These are phyloP conservation scores for Pterocles burchelli DNA, from an alignment of 2,113 vertebrate species.

Conservation along the genomic window DNA sequence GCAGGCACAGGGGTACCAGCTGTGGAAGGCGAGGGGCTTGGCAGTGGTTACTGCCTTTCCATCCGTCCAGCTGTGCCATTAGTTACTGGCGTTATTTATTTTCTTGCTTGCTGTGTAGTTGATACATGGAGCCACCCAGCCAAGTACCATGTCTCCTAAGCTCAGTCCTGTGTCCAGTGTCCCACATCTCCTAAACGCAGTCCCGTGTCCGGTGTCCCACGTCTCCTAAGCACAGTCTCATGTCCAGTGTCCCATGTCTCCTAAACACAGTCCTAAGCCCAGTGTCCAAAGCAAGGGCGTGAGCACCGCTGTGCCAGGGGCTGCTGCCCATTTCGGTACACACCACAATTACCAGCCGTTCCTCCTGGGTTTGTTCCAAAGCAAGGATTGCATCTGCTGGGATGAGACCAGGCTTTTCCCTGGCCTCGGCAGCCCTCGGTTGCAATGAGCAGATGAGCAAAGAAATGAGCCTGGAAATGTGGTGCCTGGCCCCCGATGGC, in stretches of 20 bases:
- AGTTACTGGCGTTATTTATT: neutral
- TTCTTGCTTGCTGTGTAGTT: neutral
- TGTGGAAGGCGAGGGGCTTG: neutral
- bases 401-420: neutral
- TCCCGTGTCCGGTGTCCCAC: neutral
- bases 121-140: neutral
- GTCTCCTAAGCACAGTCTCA: too few species aligned
- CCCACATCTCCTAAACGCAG: too few species aligned
- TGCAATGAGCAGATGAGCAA: neutral
- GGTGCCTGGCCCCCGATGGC: neutral
- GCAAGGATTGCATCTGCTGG: neutral
- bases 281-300: accelerated
- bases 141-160: neutral
- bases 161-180: too few species aligned
- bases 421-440: neutral
- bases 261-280: too few species aligned
- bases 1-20: neutral
- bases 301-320: neutral
- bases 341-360: neutral
- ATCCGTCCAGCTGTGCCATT: neutral
- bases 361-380: neutral
- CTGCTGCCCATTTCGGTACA: neutral
- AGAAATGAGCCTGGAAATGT: neutral
- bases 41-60: neutral
- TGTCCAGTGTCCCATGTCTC: too few species aligned